These are phyloP conservation scores for Syngnathus rostellatus DNA, from an alignment of 2,797 vertebrate species.

Conservation along the genomic window DNA sequence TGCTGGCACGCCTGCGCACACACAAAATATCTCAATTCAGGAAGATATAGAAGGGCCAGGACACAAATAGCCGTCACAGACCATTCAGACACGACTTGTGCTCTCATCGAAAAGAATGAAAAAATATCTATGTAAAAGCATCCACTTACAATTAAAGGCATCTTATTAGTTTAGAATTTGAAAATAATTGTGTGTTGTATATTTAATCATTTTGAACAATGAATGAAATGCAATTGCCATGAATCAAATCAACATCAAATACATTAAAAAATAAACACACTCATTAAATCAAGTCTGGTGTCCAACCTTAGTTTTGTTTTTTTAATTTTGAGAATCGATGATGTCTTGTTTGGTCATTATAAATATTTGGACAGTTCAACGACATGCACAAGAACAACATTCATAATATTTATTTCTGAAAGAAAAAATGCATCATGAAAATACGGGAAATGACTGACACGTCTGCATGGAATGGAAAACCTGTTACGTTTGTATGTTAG, in stretches of 20 bases:
- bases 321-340: neutral
- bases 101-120: neutral
- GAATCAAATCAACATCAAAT: too few species aligned
- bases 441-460: neutral
- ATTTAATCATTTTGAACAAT: neutral
- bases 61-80: neutral
- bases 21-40: neutral
- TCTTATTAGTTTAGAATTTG: too few species aligned
- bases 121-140: neutral
- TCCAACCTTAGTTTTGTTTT: neutral
- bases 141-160: too few species aligned
- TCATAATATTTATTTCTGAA: neutral
- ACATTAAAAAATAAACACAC: neutral
- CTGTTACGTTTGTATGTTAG: neutral
- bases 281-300: neutral
- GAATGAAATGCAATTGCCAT: neutral
- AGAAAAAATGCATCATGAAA: neutral
- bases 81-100: neutral
- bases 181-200: neutral
- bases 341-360: neutral
- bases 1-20: constrained; percentile 15
- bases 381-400: neutral
- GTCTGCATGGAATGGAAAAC: neutral
- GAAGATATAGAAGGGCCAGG: neutral
- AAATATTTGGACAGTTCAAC: neutral